Base-by-base conservation (phyloP, 2,113 vertebrate species). In the Psephotus haematonotus region DNA sequence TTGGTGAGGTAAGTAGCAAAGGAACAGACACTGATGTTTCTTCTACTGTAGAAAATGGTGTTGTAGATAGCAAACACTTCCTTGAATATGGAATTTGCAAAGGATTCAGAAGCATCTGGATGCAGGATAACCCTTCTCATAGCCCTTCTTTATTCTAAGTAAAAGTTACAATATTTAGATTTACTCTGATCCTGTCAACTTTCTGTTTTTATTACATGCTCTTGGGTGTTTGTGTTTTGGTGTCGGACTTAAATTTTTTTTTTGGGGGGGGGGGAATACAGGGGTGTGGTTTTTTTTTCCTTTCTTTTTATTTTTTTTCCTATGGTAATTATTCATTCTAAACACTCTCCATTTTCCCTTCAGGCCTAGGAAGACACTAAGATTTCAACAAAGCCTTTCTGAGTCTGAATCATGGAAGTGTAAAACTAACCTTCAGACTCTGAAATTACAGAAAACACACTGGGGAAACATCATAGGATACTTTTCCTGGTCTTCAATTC, bases 201-300 rank as follows among this genome's bases (percentile, higher is more conserved):
- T 76, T 82, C 22, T 3, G 37, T 85, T 72, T 76, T 9, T 27
- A 8, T 72, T 79, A 29, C 0, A 1, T 47, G 37, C 6, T 60
- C 10, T 31, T 72, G 25, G 1, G 6, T 53, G 23, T 39, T 67
- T 75, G 6, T 80, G 13, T 24, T 37, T 47, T 8, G 13, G 2
- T 28, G 0, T 1, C 16, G 37, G n/a, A 24, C 23, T 60, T 60
- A 22, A 22, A 57, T 22, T 33, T 57, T 55, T 55, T 20, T 33
- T 55, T 2, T 3, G 3, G 22, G 10, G 13, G 16, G 19, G 31
- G 11, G 12, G 31, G 19, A 57, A 14, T 57, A 22, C 4, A 3
- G 1, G 27, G 22, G 20, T 24, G n/a, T 9, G 1, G 0, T 25
- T 35, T 6, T 35, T 27, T 11, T 4, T 6, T 7, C 14, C 17